Evolutionary conservation across 2,888 invertebrate species (phyloP).

Genomic region (Drosophila vallismaia): DNA sequence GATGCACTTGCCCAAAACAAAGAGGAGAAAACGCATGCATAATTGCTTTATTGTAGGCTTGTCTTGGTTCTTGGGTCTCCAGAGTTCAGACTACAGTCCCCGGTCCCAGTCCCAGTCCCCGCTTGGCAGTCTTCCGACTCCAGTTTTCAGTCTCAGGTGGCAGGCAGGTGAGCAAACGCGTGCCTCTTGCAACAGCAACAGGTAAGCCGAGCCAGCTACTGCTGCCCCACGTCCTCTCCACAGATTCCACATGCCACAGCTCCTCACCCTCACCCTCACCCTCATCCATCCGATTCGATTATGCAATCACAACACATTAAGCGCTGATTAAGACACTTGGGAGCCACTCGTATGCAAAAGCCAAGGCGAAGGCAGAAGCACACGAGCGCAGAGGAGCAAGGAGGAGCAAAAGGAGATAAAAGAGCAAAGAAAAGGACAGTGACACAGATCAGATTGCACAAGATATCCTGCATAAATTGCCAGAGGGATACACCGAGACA

Average conservation of each 20-base stretch:
- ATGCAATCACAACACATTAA: slow-evolving; percentile 70
- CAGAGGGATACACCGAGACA: neutral
- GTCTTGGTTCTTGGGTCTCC: slow-evolving; percentile 1
- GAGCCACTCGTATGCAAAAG: slow-evolving; percentile 35
- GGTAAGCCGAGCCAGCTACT: slow-evolving; percentile 20
- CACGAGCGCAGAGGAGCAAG: neutral
- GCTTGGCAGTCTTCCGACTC: neutral
- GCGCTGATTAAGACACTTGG: slow-evolving; percentile 67
- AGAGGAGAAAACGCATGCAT: slow-evolving; percentile 9
- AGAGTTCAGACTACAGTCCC: neutral
- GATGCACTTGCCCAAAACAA: neutral
- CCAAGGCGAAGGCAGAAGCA: neutral
- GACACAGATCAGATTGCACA: slow-evolving; percentile 65
- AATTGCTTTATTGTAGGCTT: slow-evolving; percentile 15
- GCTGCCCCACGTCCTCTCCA: slow-evolving; percentile 5
- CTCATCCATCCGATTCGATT: slow-evolving; percentile 38
- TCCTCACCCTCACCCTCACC: neutral
- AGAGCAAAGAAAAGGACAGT: slow-evolving; percentile 10
- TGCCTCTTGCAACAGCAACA: slow-evolving; percentile 5
- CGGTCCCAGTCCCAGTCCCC: neutral
- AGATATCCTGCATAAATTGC: slow-evolving; percentile 54
- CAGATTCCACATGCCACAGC: neutral
- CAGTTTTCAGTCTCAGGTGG: slow-evolving; percentile 2
- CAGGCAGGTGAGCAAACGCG: slow-evolving; percentile 11
- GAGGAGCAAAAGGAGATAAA: slow-evolving; percentile 3